A percentile compares a stretch with the other conserved stretches of the same genome.
These are phyloP conservation scores for Pseudois nayaur DNA, from an alignment of 2,113 vertebrate species.

Conservation along the genomic window DNA sequence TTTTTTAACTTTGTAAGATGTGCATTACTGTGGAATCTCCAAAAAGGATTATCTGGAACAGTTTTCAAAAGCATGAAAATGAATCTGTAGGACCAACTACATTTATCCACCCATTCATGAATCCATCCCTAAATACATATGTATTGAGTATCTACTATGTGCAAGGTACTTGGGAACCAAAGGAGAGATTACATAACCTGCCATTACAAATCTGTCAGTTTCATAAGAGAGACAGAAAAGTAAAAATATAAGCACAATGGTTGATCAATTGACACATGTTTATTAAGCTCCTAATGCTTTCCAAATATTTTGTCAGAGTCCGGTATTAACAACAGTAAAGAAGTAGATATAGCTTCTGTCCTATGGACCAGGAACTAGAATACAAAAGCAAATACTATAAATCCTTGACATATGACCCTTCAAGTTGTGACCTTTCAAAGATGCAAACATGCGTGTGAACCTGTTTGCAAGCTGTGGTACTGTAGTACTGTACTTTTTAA, in stretches of 20 bases:
- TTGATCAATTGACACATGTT: background rate
- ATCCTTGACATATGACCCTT: background rate
- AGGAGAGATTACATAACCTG: background rate
- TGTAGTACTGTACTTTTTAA: background rate
- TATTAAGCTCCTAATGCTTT: background rate
- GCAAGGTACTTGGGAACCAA: background rate
- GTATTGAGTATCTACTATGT: background rate
- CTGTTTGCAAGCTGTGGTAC: background rate
- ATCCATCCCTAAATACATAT: background rate
- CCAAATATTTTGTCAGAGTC: background rate
- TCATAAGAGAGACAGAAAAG: background rate
- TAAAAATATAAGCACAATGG: background rate
- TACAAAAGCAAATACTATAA: background rate
- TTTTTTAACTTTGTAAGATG: background rate
- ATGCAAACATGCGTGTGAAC: rapidly evolving
- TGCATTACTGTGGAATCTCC: background rate
- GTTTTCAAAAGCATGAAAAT: background rate
- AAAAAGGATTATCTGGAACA: background rate
- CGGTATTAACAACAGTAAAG: background rate
- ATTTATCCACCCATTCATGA: background rate
- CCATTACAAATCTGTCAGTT: background rate
- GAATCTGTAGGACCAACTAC: background rate
- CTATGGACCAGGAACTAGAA: background rate
- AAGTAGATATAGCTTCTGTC: background rate
- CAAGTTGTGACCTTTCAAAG: background rate